Evolutionary conservation across 1,140 invertebrate species (phyloP), one percentile per base, ranked within the genome.

Genomic region (Cydia pomonella): DNA sequence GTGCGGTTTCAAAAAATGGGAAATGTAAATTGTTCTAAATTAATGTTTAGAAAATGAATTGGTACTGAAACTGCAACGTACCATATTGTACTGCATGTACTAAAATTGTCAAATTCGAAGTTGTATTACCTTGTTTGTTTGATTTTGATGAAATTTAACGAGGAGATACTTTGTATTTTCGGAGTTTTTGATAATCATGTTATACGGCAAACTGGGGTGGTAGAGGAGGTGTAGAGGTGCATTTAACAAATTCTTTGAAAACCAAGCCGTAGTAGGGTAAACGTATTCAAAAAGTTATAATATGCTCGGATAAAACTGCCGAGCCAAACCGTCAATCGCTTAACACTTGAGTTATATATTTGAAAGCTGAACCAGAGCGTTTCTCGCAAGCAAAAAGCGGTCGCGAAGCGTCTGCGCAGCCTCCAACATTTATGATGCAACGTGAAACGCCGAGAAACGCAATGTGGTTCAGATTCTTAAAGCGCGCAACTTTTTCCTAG

Each of bases 401-500:
- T 76, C 38, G 75, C 76, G 79, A 80, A 80, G 80, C 79, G 73
- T 80, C 76, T 75, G 74, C 41, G 64, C 64, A 33, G 64, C 64
- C 64, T 64, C 78, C 69, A 69, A 75, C 73, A 77, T 76, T 75
- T 81, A 79, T 87, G 82, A 84, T 72, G 81, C 78, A 86, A 88
- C 79, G 87, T 81, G 84, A 89, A 89, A 74, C 33, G 73, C 41
- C 73, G 29, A 64, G 73, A 74, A 74, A 89, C 79, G 84, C 83
- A 82, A 85, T 80, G 82, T 77, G 80, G 77, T 78, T 78, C 71
- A 72, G 62, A 79, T 78, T 78, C 74, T 78, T 69, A 25, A 78
- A 84, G 81, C 77, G 73, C 75, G 74, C 84, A 82, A 85, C 82
- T 89, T 88, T 89, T 88, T 87, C 81, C 80, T 72, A 75, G 74